These are phyloP conservation scores for Mormyrops attenuatus DNA, from an alignment of 2,797 vertebrate genomes.

Conservation along the genomic window DNA sequence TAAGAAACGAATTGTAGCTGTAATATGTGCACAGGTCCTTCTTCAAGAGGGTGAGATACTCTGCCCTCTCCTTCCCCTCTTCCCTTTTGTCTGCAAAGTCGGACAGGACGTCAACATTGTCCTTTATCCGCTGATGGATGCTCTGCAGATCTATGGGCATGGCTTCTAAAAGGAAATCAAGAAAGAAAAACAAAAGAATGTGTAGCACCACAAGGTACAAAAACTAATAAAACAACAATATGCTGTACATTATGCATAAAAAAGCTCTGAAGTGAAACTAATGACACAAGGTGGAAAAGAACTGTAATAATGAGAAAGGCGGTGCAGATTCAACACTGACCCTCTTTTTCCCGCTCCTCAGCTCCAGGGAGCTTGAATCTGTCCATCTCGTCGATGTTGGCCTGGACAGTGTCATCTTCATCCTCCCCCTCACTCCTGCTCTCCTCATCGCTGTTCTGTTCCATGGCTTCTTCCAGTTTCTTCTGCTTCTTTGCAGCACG, in stretches of 20 bases:
- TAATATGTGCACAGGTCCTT: constrained; percentile 88
- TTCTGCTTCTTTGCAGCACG: constrained; percentile 80
- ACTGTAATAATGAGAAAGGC: background rate
- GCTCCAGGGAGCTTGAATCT: constrained; percentile 70
- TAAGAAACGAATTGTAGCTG: constrained; percentile 86
- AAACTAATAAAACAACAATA: background rate
- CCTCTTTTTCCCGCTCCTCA: constrained; percentile 73
- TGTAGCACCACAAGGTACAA: background rate
- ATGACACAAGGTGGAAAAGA: background rate
- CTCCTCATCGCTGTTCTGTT: constrained; percentile 54
- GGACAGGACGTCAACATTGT: constrained; percentile 83
- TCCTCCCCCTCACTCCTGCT: constrained; percentile 59
- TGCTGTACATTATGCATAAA: background rate
- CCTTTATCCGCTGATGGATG: constrained; percentile 87
- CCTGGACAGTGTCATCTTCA: constrained; percentile 62
- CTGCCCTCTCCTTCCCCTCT: constrained; percentile 72
- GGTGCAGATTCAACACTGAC: constrained; percentile 49
- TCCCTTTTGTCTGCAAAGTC: constrained; percentile 77
- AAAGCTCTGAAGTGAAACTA: background rate
- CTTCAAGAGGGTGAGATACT: constrained; percentile 76
- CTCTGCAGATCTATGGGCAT: constrained; percentile 74
- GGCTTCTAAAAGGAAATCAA: constrained; percentile 49
- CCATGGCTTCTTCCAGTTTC: constrained; percentile 41
- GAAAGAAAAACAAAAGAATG: background rate
- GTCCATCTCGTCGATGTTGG: constrained; percentile 77